Evolutionary conservation across 2,113 vertebrate species (phyloP), one percentile per base, ranked within the genome.

Genomic region (Nyctibius bracteatus): DNA sequence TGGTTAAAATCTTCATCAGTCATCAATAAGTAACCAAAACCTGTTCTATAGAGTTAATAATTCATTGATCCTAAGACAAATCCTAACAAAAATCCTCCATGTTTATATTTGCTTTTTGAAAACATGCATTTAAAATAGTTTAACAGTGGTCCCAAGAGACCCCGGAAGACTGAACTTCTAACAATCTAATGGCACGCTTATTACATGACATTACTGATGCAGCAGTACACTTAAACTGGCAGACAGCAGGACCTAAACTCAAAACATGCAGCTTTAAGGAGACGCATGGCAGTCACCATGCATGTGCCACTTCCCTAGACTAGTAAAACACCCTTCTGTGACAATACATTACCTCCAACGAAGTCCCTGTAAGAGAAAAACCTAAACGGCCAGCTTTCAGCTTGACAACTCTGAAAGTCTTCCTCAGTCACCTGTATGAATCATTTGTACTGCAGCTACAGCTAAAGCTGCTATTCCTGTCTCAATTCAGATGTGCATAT

Each of bases 391-490:
- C 51, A 77, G 21, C 41, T 75, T 81, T 52, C 27, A 88, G 52
- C 61, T 31, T 22, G 47, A 37, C 41, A 59, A 35, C 65, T 65
- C 83, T 30, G 37, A 5, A 63, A 58, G 49, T 66, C 81, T 54
- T 65, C 67, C 86, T 68, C 31, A 14, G 88, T 23, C 77, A 91
- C 94, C 95, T 94, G 62, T 3, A 8, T 86, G 83, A 96, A 94
- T 94, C 81, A 92, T 59, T 70, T 66, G 81, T 75, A 39, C 94
- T 11, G 2, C 4, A 30, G 75, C 66, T 86, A 5, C 41, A 96
- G 75, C 33, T 39, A 12, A 87, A 92, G 81, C 5, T 89, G 73
- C 94, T 96, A 96, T 97, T 97, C 92, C 77, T 77, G 88, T 90
- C 86, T 82, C 57, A 65, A 79, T 79, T 95, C 86, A 91, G 83